These are phyloP conservation scores for Vanacampus margaritifer DNA, from an alignment of 2,113 vertebrate species.

Conservation along the genomic window DNA sequence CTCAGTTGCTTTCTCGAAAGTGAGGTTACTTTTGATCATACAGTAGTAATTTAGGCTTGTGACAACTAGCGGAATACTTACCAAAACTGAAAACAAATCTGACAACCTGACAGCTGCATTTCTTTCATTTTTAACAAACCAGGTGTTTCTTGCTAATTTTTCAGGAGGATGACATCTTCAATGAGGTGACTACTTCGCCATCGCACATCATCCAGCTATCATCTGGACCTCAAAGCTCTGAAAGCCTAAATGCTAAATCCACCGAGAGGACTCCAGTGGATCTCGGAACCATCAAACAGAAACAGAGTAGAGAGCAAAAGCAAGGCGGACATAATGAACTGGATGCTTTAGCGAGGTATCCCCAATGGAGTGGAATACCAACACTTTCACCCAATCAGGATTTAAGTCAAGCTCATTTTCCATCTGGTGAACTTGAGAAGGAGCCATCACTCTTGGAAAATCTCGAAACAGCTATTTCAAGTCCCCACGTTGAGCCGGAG, in stretches of 20 bases:
- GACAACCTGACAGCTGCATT: too few relatives aligned
- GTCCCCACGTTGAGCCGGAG: neutral
- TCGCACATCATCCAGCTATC: slow-evolving; percentile 4
- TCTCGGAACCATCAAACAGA: slow-evolving; percentile 3
- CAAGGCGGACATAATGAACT: slow-evolving; percentile 1
- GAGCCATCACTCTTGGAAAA: neutral
- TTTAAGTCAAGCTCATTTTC: neutral
- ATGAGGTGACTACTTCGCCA: slow-evolving; percentile 14
- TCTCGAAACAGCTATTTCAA: slow-evolving; percentile 4
- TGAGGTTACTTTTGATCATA: too few relatives aligned
- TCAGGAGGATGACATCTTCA: slow-evolving; percentile 21
- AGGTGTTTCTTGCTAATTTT: neutral
- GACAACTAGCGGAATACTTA: too few relatives aligned
- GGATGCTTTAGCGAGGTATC: neutral
- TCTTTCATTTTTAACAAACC: too few relatives aligned
- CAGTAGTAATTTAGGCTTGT: too few relatives aligned
- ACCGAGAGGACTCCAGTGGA: slow-evolving; percentile 14
- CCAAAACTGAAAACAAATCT: too few relatives aligned
- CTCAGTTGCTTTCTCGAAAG: too few relatives aligned
- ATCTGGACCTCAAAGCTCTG: slow-evolving; percentile 7
- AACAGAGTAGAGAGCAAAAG: neutral
- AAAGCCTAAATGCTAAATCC: neutral
- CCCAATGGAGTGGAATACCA: neutral
- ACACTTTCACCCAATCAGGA: neutral
- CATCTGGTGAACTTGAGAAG: neutral